These are phyloP conservation scores for Merluccius polli DNA, from an alignment of 2,797 vertebrate species.

Conservation along the genomic window DNA sequence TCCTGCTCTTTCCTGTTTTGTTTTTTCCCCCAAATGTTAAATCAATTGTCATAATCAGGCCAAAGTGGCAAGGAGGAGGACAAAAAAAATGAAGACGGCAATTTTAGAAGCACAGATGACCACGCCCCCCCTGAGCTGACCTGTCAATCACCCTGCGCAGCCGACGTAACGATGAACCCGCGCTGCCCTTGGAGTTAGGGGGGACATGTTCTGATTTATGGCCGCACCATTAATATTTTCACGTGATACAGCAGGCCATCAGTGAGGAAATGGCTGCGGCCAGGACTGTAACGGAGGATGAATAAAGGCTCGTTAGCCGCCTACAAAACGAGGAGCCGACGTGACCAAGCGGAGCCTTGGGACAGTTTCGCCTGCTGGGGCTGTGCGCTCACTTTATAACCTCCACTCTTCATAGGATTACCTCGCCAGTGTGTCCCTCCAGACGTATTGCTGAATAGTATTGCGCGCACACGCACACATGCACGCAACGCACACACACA, in stretches of 20 bases:
- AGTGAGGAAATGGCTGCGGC: conserved; percentile 33
- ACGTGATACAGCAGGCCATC: conserved; percentile 39
- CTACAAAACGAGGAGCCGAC: conserved; percentile 8
- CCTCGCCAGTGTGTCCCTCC: conserved; percentile 12
- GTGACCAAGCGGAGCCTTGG: conserved; percentile 15
- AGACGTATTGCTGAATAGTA: conserved; percentile 32
- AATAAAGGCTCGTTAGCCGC: conserved; percentile 31
- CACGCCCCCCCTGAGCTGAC: conserved; percentile 16
- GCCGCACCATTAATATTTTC: conserved; percentile 45
- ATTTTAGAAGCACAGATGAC: not conserved
- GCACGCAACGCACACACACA: not conserved
- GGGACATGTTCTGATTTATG: conserved; percentile 48
- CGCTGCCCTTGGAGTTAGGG: conserved; percentile 50
- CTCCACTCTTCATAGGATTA: conserved; percentile 33
- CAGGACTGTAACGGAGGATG: conserved; percentile 39
- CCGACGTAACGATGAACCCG: conserved; percentile 42
- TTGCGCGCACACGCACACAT: conserved; percentile 23
- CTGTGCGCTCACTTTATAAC: conserved; percentile 27
- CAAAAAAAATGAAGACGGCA: not conserved
- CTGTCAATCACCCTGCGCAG: conserved; percentile 55
- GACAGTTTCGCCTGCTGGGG: conserved; percentile 9
- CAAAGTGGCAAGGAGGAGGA: not conserved
- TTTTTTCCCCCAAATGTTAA: not conserved
- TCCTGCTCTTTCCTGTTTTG: not conserved
- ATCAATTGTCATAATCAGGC: not conserved